phyloP scores from a whole-genome alignment of 2,888 invertebrate species.

The Siphlonurus alternatus region DNA sequence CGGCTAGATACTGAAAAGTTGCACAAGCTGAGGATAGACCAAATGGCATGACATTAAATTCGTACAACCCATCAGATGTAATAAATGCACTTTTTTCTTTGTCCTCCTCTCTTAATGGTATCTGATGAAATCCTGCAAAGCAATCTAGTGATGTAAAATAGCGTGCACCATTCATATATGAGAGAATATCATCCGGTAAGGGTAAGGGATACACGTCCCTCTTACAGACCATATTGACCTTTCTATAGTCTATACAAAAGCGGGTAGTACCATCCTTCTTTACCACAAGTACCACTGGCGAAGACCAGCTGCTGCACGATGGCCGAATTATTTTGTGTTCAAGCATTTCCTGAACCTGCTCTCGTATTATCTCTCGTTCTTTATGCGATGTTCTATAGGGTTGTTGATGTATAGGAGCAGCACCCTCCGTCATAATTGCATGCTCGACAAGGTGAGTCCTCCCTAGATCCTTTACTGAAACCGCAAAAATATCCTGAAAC shows the following conservation, averaged over 20 bases:
- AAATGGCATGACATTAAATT: not conserved
- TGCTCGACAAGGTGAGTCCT: not conserved
- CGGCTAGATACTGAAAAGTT: not conserved
- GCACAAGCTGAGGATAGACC: not conserved
- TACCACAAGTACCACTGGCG: not conserved
- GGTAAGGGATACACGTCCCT: not conserved
- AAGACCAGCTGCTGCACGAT: not conserved
- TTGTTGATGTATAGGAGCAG: not conserved
- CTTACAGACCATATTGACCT: not conserved
- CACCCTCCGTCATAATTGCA: not conserved
- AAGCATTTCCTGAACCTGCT: not conserved
- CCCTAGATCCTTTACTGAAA: not conserved
- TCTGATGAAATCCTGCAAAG: slow-evolving; percentile 20
- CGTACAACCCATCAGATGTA: slow-evolving; percentile 17
- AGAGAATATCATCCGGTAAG: not conserved
- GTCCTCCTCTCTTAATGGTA: slow-evolving; percentile 18
- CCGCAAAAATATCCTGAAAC: not conserved
- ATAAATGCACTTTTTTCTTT: slow-evolving; percentile 20
- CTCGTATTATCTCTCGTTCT: not conserved
- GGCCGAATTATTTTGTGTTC: not conserved
- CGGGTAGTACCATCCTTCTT: not conserved
- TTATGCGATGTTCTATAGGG: not conserved
- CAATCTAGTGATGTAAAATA: slow-evolving; percentile 18
- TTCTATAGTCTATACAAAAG: not conserved
- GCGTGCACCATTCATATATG: slow-evolving; percentile 13